Base-by-base conservation (phyloP, 2,888 invertebrate species). In the Artemia sinica region DNA sequence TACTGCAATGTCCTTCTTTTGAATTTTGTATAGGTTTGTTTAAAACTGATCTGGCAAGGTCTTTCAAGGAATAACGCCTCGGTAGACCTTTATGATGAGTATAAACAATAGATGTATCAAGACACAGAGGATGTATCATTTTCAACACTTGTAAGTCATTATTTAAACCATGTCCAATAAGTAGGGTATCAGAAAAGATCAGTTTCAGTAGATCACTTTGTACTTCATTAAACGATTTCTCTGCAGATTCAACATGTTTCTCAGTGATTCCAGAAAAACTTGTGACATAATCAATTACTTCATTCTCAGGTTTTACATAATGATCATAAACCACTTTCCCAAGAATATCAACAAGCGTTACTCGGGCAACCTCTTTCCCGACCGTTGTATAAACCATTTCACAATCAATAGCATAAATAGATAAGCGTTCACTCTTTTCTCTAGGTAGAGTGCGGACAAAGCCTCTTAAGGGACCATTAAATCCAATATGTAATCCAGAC, bases 381-480 rank as follows among this genome's bases (percentile, higher is more conserved):
- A 70, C 67, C 1, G 71, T 70, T 5, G 74, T 74, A 70, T 69
- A 74, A 51, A 72, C 71, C 75, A 75, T 75, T 58, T 75, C 75
- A 68, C 74, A 74, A 70, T 75, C 75, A n/a, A 75, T 58, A 9
- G 73, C 74, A 63, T 71, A 72, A 7, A 74, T 70, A 10, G 69
- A 69, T 28, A 67, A 68, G 51, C 49, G 80, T 67, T 80, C 78
- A 66, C 79, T 79, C 70, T 80, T 76, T 28, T 28, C 28, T 0
- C 75, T 72, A 0, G 78, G 77, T 28, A 76, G 74, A 2, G 87
- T 86, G 67, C 82, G 79, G 0, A 85, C 84, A 75, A 83, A 89
- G 49, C 85, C 86, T 18, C 82, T 81, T 71, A 84, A 83, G 0
- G 88, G 88, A 0, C 87, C 87, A 76, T 89, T 89, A 73, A 84